Percentiles rank a stretch among this genome's conserved stretches.
Evolutionary conservation across 2,888 invertebrate species (phyloP).

Genomic region (Drosophila fulvimacula): DNA sequence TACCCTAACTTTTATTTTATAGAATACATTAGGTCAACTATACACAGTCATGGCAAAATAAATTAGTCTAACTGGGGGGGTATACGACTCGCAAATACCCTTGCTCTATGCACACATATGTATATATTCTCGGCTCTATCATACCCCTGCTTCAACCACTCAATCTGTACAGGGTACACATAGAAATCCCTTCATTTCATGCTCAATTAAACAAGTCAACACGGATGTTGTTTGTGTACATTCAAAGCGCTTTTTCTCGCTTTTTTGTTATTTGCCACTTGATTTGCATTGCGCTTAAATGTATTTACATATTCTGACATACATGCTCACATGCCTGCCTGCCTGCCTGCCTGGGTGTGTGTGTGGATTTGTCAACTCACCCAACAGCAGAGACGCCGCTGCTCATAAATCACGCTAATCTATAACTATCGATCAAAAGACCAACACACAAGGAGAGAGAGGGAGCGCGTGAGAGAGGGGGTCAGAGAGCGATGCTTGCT

Average conservation of each 20-base stretch:
- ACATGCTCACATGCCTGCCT: background rate
- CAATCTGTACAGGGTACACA: background rate
- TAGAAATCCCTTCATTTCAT: constrained; percentile 45
- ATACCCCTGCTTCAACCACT: background rate
- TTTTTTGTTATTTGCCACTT: constrained; percentile 66
- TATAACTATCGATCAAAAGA: constrained; percentile 77
- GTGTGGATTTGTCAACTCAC: constrained; percentile 46
- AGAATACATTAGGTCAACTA: background rate
- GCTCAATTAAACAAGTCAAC: constrained; percentile 65
- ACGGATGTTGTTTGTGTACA: constrained; percentile 55
- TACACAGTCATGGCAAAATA: constrained; percentile 6
- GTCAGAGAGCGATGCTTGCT: background rate
- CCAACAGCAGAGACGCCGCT: constrained; percentile 25
- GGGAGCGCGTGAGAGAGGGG: background rate
- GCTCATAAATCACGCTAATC: constrained; percentile 76
- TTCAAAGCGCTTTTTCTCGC: constrained; percentile 32
- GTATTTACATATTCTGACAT: constrained; percentile 59
- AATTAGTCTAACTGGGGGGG: background rate
- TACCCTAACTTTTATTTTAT: constrained; percentile 14
- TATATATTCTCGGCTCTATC: background rate
- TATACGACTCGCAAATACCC: background rate
- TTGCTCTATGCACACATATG: background rate
- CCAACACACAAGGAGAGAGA: constrained; percentile 22
- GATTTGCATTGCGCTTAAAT: constrained; percentile 71
- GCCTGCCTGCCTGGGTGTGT: background rate